Evolutionary conservation across 2,888 invertebrate species (phyloP), one percentile per base, ranked within the genome.

Genomic region (Xiphydria camelus): DNA sequence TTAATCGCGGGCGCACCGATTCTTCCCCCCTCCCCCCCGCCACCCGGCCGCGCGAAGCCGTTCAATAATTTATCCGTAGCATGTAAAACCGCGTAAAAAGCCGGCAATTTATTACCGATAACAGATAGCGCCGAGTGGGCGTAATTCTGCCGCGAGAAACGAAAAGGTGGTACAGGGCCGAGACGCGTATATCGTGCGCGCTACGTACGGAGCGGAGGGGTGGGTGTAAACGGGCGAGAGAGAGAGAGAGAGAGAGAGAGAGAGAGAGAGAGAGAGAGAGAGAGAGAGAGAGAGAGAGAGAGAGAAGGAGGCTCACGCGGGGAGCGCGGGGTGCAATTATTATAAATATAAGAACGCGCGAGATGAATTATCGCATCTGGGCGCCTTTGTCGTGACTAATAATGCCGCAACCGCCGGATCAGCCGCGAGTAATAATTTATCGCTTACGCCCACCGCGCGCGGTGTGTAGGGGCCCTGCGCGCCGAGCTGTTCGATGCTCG

Each of bases 371-470:
- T 61, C 46, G 53, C 49, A 26, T 48, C 45, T 52, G 48, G 43
- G 45, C 41, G 49, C 51, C 57, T 61, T 61, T 61, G 59, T 62
- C 55, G 56, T 59, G 55, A 56, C 56, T 62, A 62, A 59, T 62
- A 61, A 56, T 55, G 53, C 54, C 60, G 61, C 53, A 38, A 44
- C 42, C 41, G 47, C 35, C 23, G 42, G 45, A 45, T 33, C 48
- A 44, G 45, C 34, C 41, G 49, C 41, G 41, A 52, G 45, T 45
- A 50, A 46, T 61, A 61, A 61, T 59, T 61, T 59, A 61, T 57
- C 51, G 42, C 36, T 40, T 31, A 34, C 37, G 34, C 43, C 45
- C 45, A 45, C 49, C 45, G 33, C 36, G 36, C 9, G 34, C 10
- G 18, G 15, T 10, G 34, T 33, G 34, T 17, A 33, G 17, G 10